phyloP scores from a whole-genome alignment of 2,888 invertebrate species.

The Ophion ventricosus region DNA sequence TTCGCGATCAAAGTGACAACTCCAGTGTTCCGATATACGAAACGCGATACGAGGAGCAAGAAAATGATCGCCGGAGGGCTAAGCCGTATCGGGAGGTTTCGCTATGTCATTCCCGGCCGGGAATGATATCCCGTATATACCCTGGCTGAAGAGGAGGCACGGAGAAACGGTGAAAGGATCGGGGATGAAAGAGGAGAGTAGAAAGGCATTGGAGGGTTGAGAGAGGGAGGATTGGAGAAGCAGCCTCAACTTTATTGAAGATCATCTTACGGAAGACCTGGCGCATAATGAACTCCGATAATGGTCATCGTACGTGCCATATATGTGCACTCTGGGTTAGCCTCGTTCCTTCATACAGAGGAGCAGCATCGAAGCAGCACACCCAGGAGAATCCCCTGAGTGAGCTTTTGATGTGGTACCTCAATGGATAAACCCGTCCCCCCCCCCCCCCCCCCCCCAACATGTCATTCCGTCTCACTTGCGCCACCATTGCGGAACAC shows the following conservation, averaged over 20 bases:
- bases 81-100: slow-evolving; percentile 3
- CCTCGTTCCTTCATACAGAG: slow-evolving; percentile 3
- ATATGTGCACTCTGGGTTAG: slow-evolving; percentile 4
- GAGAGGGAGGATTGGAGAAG: slow-evolving; percentile 3
- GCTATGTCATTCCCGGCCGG: slow-evolving; percentile 17
- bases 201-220: neutral
- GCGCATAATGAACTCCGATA: slow-evolving; percentile 64
- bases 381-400: slow-evolving; percentile 40
- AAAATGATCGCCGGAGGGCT: slow-evolving; percentile 33
- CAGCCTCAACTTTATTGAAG: slow-evolving; percentile 61
- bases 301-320: slow-evolving; percentile 54
- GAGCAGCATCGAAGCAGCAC: neutral
- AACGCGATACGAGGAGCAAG: slow-evolving; percentile 41
- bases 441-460: slow-evolving; percentile 56
- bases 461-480: slow-evolving; percentile 53
- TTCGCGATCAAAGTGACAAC: slow-evolving; percentile 51
- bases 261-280: slow-evolving; percentile 65
- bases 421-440: slow-evolving; percentile 56
- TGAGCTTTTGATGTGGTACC: slow-evolving; percentile 64
- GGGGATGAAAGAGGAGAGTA: neutral
- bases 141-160: neutral
- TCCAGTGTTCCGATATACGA: slow-evolving; percentile 29
- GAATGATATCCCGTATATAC: slow-evolving; percentile 19
- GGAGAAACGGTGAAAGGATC: neutral
- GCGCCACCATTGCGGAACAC: slow-evolving; percentile 20